These are phyloP conservation scores for Galago senegalensis DNA, from an alignment of 2,797 vertebrate genomes.

Conservation along the genomic window DNA sequence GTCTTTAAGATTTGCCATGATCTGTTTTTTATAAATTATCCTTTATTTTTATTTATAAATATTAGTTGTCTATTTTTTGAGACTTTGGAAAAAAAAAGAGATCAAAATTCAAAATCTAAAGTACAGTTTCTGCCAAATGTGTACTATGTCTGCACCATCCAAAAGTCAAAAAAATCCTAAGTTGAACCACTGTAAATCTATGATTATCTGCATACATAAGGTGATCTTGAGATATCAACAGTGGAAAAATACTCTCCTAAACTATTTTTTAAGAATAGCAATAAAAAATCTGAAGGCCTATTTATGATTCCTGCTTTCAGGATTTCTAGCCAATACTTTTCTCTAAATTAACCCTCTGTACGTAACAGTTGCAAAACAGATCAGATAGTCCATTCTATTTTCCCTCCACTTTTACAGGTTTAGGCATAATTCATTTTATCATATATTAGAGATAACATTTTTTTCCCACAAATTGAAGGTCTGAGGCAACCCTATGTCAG, in stretches of 20 bases:
- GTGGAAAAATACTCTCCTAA: slow-evolving; percentile 22
- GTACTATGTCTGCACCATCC: not conserved
- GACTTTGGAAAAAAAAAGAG: not conserved
- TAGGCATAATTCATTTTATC: not conserved
- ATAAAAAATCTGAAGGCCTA: not conserved
- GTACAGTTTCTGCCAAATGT: not conserved
- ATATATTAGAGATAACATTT: not conserved
- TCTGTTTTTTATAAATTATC: too few relatives aligned
- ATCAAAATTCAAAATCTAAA: not conserved
- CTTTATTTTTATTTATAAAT: too few relatives aligned
- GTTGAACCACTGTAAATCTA: not conserved
- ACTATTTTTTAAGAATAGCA: not conserved
- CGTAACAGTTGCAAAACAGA: slow-evolving; percentile 9
- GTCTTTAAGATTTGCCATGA: too few relatives aligned
- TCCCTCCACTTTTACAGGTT: not conserved
- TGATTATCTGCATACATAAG: not conserved
- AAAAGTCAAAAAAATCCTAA: not conserved
- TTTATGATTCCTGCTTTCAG: not conserved
- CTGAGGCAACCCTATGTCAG: not conserved
- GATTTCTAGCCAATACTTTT: slow-evolving; percentile 40
- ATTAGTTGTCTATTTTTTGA: too few relatives aligned
- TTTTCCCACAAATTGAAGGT: not conserved
- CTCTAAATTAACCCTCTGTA: slow-evolving; percentile 23
- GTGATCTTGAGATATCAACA: not conserved
- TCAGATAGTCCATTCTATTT: not conserved